Conservation (phyloP, 2,888 invertebrate genomes). For the Xanthia icteritia region DNA sequence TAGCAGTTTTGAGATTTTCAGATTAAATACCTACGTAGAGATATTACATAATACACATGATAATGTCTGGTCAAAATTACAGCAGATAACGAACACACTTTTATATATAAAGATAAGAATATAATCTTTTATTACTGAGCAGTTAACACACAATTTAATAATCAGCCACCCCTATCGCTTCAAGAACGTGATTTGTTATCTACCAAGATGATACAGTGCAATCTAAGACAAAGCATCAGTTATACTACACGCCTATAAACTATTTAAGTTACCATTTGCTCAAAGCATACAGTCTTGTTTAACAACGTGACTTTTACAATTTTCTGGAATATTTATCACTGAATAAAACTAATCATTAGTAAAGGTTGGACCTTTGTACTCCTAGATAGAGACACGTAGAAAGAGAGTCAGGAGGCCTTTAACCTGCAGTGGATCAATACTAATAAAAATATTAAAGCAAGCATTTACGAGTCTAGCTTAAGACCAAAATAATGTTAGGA, state of each 20-base stretch:
- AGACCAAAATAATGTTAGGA: not conserved
- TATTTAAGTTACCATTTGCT: conserved; percentile 47
- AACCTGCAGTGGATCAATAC: not conserved
- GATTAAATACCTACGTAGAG: no score
- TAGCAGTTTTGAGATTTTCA: not conserved
- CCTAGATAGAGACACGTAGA: not conserved
- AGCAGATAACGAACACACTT: conserved; percentile 31
- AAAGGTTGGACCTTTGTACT: not conserved
- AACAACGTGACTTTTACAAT: conserved; percentile 46
- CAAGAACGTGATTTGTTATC: conserved; percentile 52
- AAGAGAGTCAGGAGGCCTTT: not conserved
- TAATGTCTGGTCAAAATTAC: conserved; percentile 22
- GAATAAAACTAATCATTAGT: not conserved
- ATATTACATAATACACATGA: conserved; percentile 33
- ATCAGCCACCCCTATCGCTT: conserved; percentile 19
- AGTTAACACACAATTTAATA: conserved; percentile 25
- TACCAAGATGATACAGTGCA: conserved; percentile 19
- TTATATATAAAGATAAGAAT: conserved; percentile 26
- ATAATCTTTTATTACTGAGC: conserved; percentile 41
- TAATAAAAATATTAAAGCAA: not conserved
- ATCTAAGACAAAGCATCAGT: conserved; percentile 36
- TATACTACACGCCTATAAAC: conserved; percentile 32
- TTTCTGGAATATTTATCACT: conserved; percentile 29
- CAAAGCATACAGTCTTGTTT: conserved; percentile 12
- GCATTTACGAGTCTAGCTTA: not conserved